A percentile compares a stretch with the other conserved stretches of the same genome.
These are phyloP conservation scores for Diorhabda elongata DNA, from an alignment of 1,140 invertebrate genomes.

Conservation along the genomic window DNA sequence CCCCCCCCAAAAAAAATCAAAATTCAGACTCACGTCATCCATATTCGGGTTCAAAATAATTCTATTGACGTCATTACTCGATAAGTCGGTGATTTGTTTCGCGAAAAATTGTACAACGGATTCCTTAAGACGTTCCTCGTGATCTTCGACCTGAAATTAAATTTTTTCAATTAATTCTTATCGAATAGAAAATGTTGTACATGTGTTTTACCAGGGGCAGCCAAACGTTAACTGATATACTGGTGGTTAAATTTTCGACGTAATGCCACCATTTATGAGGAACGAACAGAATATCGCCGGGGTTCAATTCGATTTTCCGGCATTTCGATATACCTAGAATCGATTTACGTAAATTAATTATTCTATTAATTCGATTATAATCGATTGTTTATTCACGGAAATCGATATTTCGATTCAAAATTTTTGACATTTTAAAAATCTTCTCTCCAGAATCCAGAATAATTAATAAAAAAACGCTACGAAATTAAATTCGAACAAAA, in stretches of 20 bases:
- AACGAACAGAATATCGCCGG: slow-evolving; percentile 84
- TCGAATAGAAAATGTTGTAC: neutral
- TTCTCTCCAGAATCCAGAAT: neutral
- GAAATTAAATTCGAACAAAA: slow-evolving; percentile 5
- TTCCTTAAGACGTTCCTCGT: slow-evolving; percentile 39
- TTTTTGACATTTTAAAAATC: neutral
- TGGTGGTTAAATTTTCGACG: slow-evolving; percentile 74
- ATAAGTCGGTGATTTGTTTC: slow-evolving; percentile 28
- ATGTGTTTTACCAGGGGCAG: slow-evolving; percentile 61
- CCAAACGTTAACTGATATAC: slow-evolving; percentile 87
- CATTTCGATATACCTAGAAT: slow-evolving; percentile 49
- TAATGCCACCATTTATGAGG: slow-evolving; percentile 96
- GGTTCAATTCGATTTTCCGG: slow-evolving; percentile 63
- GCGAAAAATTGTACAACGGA: slow-evolving; percentile 37
- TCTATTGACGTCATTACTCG: slow-evolving; percentile 21
- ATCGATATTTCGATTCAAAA: too few relatives aligned
- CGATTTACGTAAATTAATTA: too few relatives aligned
- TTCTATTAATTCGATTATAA: too few relatives aligned
- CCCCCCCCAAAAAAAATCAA: neutral
- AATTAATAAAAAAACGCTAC: neutral
- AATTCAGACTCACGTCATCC: slow-evolving; percentile 20
- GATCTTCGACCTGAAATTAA: slow-evolving; percentile 30
- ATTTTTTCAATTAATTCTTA: slow-evolving; percentile 5
- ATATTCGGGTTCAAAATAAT: slow-evolving; percentile 37
- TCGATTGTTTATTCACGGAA: too few relatives aligned